Percentiles rank a stretch among this genome's conserved stretches.
Conservation (phyloP, 2,797 vertebrate genomes). For the Trichosurus vulpecula region DNA sequence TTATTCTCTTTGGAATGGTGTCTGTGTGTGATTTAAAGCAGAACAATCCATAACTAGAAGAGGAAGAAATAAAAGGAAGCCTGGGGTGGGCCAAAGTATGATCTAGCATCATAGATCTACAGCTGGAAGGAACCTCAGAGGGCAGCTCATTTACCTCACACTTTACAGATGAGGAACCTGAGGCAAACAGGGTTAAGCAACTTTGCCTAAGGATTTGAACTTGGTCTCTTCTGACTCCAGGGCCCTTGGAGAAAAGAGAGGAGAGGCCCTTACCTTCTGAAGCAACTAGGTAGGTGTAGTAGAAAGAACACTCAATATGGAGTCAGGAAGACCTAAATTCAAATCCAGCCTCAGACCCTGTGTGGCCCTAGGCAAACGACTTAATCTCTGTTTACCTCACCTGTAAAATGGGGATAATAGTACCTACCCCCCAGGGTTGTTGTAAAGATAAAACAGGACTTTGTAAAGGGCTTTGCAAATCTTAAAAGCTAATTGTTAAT, state of each 20-base stretch:
- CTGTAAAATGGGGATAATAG: neutral
- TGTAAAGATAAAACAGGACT: neutral
- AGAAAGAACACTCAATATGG: neutral
- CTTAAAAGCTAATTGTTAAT: neutral
- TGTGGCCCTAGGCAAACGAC: neutral
- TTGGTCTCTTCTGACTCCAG: neutral
- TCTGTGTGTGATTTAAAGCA: neutral
- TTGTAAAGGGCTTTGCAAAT: neutral
- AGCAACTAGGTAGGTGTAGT: neutral
- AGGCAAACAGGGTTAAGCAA: neutral
- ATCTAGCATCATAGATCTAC: neutral
- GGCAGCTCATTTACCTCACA: neutral
- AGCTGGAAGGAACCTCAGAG: neutral
- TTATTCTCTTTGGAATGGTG: neutral
- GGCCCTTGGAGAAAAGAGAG: neutral
- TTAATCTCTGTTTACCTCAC: neutral
- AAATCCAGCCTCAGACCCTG: neutral
- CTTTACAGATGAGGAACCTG: neutral
- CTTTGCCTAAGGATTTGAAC: neutral
- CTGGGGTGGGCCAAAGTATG: neutral
- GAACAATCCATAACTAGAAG: neutral
- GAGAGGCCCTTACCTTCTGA: neutral
- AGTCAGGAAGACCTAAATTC: neutral
- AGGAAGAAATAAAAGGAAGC: neutral
- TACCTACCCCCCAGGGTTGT: neutral